A percentile compares a stretch with the other conserved stretches of the same genome.
Evolutionary conservation across 1,140 invertebrate genomes (phyloP).

Genomic region (Ladona fulva): DNA sequence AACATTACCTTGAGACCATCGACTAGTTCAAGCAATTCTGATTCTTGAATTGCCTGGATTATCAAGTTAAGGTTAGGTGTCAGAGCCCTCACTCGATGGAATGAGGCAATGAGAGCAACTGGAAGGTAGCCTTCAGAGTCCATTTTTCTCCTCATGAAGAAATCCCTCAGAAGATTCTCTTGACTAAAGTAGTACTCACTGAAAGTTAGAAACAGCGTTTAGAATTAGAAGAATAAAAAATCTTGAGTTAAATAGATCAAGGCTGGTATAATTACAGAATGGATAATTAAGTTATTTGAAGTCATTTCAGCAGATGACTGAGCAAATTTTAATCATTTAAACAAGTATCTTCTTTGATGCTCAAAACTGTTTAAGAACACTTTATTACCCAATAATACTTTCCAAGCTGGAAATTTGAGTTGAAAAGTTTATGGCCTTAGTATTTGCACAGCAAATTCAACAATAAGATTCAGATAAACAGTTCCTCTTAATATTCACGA

Average conservation of each 20-base stretch:
- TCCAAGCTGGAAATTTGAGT: too few species aligned
- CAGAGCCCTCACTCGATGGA: constrained; percentile 83
- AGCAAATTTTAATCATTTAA: too few species aligned
- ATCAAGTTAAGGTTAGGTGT: constrained; percentile 78
- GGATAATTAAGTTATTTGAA: too few species aligned
- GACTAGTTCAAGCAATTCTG: constrained; percentile 71
- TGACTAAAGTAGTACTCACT: constrained; percentile 99
- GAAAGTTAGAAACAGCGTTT: constrained; percentile 31
- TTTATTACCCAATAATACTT: too few species aligned
- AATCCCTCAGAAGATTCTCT: constrained; percentile 91
- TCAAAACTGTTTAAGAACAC: too few species aligned
- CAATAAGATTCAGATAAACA: not conserved
- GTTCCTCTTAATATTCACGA: not conserved
- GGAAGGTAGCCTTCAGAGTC: constrained; percentile 86
- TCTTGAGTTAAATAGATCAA: too few species aligned
- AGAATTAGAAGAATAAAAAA: not conserved
- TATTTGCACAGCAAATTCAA: too few species aligned
- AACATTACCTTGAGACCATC: constrained; percentile 58
- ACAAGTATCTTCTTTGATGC: too few species aligned
- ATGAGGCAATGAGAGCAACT: constrained; percentile 87
- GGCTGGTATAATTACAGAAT: too few species aligned
- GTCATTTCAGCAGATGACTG: too few species aligned
- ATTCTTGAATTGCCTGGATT: constrained; percentile 68
- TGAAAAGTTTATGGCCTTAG: too few species aligned
- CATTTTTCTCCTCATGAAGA: constrained; percentile 96